Base-by-base conservation (phyloP, 30 jellyfish, hydroid and myxozoan genomes). In the Aurelia sp. region DNA sequence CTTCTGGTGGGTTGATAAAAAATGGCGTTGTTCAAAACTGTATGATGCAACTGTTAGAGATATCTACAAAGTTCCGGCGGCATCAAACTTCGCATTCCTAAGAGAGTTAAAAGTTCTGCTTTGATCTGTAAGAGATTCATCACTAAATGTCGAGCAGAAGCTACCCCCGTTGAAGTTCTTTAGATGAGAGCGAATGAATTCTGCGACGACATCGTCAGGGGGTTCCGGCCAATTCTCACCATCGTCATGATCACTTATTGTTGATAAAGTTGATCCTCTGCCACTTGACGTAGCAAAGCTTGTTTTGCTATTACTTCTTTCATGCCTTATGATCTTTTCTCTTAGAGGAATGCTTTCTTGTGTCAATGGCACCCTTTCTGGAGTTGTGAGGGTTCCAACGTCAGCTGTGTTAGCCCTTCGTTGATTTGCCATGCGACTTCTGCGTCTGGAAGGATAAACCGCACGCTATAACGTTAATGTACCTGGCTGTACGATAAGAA, bases 141-240 rank as follows among this genome's bases (percentile, higher is more conserved):
- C 76, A 69, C 79, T 82, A 37, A 69, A 82, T 13, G 81, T 55
- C 35, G 91, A 82, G 68, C 85, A 82, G 41, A 82, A 68, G 47
- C 91, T 82, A 61, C 85, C 76, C 58, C 48, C 62, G 85, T 69
- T 82, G 47, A 82, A 82, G 76, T 82, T 82, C 91, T 82, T 69
- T n/a, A 82, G 62, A 57, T 82, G 91, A 12, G 60, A 69, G 41
- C 91, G 85, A 48, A 82, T 82, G 79, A 69, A 82, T 70, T 74
- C 95, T 19, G 86, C 87, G 11, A 85, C 66, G 31, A 84, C 79
- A 41, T 74, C 77, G 30, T 67, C 89, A 60, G 95, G 95, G 66
- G 95, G 95, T 41, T 75, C 85, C 10, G 95, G 95, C 95, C 95
- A 86, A 41, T 72, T 80, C 61, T 84, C 93, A 13, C 69, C 87